Evolutionary conservation across 2,113 vertebrate genomes (phyloP), one percentile per base, ranked within the genome.

Genomic region (Trichomycterus rosablanca): DNA sequence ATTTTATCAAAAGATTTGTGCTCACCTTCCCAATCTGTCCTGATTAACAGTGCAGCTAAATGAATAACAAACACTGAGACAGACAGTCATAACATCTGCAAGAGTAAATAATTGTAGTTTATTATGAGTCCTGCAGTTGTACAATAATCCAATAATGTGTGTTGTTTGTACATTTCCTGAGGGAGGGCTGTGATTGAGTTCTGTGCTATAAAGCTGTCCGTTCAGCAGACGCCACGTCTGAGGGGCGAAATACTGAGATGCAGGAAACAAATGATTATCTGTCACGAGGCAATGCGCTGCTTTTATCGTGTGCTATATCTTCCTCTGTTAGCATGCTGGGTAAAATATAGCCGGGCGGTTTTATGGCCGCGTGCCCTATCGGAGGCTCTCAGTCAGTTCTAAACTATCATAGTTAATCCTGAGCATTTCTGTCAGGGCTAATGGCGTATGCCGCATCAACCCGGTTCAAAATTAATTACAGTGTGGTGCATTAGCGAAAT

Each of bases 191-290:
- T 85, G 82, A 84, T 83, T 80, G 80, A 86, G 82, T 76, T 77
- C 74, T 71, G 76, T 53, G 57, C 74, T 50, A 76, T 84, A 83
- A 88, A 85, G 76, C 81, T 87, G 84, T 84, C 81, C 77, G 76
- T 82, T 81, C 78, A 79, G 80, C 82, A 84, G 81, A 80, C 81
- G 68, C 74, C 79, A 81, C 78, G 70, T 85, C 81, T 86, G 72
- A 64, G 74, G 50, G 78, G 81, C 81, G 78, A 80, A 74, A 82
- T 70, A 77, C 63, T 79, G 78, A 80, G 82, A 76, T 61, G 72
- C 56, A 74, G 78, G 78, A 81, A 78, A 84, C 45, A 18, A 57
- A 66, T 59, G 80, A 84, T 87, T 83, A 82, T 85, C 81, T 79
- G 81, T 83, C 81, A 83, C 72, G 71, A 68, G 72, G 73, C 79